These are phyloP conservation scores for Urocynchramus pylzowi DNA, from an alignment of 2,113 vertebrate species.

Conservation along the genomic window DNA sequence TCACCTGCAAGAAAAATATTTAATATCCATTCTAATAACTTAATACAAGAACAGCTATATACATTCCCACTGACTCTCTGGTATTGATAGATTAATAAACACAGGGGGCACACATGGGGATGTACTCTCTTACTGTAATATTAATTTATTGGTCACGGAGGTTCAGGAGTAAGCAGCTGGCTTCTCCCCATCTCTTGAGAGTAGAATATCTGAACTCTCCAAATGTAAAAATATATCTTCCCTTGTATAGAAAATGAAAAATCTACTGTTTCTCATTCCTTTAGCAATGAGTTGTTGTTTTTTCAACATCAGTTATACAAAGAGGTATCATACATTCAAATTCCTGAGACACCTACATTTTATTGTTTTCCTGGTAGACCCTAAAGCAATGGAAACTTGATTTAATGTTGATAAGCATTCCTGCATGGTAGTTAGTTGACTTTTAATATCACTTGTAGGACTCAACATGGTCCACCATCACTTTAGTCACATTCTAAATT, in stretches of 20 bases:
- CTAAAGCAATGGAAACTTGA: background rate
- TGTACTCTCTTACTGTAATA: background rate
- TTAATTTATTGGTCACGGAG: background rate
- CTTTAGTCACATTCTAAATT: background rate
- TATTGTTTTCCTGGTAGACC: background rate
- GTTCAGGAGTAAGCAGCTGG: background rate
- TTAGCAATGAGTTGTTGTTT: background rate
- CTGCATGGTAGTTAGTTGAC: background rate
- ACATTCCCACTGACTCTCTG: background rate
- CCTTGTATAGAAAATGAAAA: background rate
- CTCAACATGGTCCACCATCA: rapidly evolving
- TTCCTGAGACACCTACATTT: background rate
- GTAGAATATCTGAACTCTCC: background rate
- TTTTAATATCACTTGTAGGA: background rate
- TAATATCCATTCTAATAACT: background rate
- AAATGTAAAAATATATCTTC: background rate
- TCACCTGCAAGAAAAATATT: background rate
- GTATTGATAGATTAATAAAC: background rate
- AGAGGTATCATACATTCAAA: background rate
- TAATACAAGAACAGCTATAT: background rate
- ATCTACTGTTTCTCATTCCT: background rate
- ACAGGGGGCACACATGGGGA: background rate
- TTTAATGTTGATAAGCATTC: background rate
- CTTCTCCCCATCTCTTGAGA: background rate
- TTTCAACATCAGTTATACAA: background rate